These are phyloP conservation scores for Stenotaenia linearis DNA, from an alignment of 2,888 invertebrate species.

Conservation along the genomic window DNA sequence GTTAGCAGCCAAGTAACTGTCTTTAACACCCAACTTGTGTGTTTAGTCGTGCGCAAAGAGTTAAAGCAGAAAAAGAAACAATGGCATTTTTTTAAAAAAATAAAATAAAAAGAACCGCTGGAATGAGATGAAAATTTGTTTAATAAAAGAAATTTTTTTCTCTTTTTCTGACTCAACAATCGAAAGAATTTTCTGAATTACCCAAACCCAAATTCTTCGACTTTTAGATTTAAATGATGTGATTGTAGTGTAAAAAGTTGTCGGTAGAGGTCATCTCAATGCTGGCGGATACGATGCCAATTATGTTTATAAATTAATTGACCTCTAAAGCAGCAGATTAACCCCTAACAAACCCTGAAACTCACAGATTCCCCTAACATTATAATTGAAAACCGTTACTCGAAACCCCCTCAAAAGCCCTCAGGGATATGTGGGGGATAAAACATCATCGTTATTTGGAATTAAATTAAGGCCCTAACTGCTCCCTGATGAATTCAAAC, in stretches of 20 bases:
- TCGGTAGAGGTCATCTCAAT: not conserved
- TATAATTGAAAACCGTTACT: not conserved
- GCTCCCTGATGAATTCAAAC: not conserved
- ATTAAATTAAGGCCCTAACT: conserved; percentile 8
- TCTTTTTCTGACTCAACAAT: not conserved
- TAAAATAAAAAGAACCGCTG: not conserved
- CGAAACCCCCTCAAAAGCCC: not conserved
- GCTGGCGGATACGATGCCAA: not conserved
- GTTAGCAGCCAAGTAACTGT: conserved; percentile 3
- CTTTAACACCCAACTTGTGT: not conserved
- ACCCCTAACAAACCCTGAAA: not conserved
- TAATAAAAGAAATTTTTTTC: not conserved
- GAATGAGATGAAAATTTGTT: not conserved
- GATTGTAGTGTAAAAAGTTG: not conserved
- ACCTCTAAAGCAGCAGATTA: not conserved
- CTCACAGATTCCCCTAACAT: not conserved
- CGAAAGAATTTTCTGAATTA: not conserved
- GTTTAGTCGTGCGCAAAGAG: conserved; percentile 16
- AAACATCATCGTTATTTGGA: conserved; percentile 2
- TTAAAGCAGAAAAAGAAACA: not conserved
- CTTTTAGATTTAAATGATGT: no score
- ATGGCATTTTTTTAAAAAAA: not conserved
- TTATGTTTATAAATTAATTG: not conserved
- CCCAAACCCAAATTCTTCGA: no score
- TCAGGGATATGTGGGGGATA: conserved; percentile 11